Conservation (phyloP, 2,113 vertebrate species). For the Phocoena sinus region DNA sequence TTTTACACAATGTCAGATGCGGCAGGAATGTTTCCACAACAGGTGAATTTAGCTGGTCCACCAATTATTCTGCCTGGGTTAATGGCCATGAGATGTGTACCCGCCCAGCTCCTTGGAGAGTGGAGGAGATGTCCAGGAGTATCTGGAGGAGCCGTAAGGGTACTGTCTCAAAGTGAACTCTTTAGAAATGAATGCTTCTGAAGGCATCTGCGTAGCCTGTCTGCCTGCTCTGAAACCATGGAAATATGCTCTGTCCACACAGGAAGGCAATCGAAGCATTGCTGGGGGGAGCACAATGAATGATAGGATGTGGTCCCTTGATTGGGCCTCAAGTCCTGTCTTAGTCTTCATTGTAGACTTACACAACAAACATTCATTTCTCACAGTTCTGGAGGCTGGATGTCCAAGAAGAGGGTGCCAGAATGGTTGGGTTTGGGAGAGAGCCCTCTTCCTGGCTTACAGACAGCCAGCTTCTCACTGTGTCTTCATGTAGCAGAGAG, state of each 20-base stretch:
- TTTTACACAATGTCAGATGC: background rate
- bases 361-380: background rate
- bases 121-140: rapidly evolving
- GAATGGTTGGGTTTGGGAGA: rapidly evolving
- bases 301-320: rapidly evolving
- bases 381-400: background rate
- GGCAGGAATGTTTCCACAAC: background rate
- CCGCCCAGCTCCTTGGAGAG: rapidly evolving
- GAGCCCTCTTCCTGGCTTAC: background rate
- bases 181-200: background rate
- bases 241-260: rapidly evolving
- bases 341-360: background rate
- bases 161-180: background rate
- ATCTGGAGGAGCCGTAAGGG: rapidly evolving
- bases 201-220: background rate
- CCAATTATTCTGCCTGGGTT: rapidly evolving
- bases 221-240: too few relatives aligned
- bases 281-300: rapidly evolving
- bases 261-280: rapidly evolving
- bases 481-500: background rate
- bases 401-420: background rate
- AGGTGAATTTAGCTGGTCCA: background rate
- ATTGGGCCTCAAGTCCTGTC: too few relatives aligned
- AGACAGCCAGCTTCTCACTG: background rate
- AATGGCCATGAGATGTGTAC: background rate